Conservation (phyloP, 2,888 invertebrate species). For the Apamea monoglypha region DNA sequence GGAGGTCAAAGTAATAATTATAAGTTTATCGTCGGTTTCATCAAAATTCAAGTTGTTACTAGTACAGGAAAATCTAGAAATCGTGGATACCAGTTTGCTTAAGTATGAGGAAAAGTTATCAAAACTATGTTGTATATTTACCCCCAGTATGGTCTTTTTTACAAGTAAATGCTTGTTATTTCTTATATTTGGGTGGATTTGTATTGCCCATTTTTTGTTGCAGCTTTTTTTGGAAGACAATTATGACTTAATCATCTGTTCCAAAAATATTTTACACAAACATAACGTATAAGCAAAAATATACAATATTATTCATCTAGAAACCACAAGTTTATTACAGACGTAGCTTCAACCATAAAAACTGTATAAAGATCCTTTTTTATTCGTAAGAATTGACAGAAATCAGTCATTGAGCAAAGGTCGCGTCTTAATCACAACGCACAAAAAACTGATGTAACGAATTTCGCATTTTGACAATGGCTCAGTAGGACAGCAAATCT, state of each 20-base stretch:
- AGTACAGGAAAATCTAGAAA: slow-evolving; percentile 53
- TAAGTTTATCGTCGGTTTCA: slow-evolving; percentile 41
- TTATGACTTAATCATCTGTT: background rate
- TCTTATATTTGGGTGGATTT: background rate
- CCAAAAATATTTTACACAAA: background rate
- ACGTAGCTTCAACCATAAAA: slow-evolving; percentile 38
- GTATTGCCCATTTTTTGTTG: background rate
- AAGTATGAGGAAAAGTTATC: slow-evolving; percentile 17
- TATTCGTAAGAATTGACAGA: slow-evolving; percentile 50
- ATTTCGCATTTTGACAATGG: slow-evolving; percentile 44
- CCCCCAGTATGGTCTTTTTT: background rate
- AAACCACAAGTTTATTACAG: slow-evolving; percentile 20
- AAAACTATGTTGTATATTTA: background rate
- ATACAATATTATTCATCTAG: background rate
- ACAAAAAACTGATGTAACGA: slow-evolving; percentile 62
- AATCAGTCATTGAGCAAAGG: slow-evolving; percentile 68
- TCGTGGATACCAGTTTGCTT: slow-evolving; percentile 18
- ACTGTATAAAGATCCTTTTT: slow-evolving; percentile 49
- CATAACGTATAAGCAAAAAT: background rate
- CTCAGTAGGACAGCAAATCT: slow-evolving; percentile 20
- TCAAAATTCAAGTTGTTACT: slow-evolving; percentile 41
- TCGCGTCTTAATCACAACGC: slow-evolving; percentile 54
- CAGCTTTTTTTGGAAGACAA: slow-evolving; percentile 14
- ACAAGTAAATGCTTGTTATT: too few relatives aligned
- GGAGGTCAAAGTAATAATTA: slow-evolving; percentile 51